Evolutionary conservation across 2,888 invertebrate genomes (phyloP), one percentile per base, ranked within the genome.

Genomic region (Scaeva pyrastri): DNA sequence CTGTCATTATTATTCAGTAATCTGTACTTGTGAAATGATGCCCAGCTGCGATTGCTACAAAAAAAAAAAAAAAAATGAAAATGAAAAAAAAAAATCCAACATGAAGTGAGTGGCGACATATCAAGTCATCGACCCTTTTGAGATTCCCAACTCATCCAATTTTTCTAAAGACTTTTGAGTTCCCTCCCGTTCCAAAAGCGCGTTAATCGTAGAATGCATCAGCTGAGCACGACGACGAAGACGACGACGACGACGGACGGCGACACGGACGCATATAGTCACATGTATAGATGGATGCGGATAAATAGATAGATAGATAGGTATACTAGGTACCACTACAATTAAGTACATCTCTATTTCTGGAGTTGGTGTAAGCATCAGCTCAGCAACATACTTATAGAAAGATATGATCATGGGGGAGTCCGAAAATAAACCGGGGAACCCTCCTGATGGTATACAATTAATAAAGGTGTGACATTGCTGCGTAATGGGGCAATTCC

Each of bases 401-500:
- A 6, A 7, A 31, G 26, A 26, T 55, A 19, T 7, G 16, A 81
- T 81, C 73, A 77, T 86, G 71, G 77, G 82, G 82, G 82, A 83
- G 75, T 75, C 75, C 79, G 64, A 87, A 87, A 87, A 87, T 87
- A 87, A 72, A 70, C 79, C 55, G 55, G 80, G 76, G 85, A 85
- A 74, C 77, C 72, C 86, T 81, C 81, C 73, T 89, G 90, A 43
- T 62, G 66, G 66, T 62, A 89, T 88, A 90, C 91, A 91, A 90
- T 90, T 90, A 90, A 90, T 91, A 90, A 90, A 90, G 90, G 90
- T 90, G 91, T 90, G 88, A 90, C 90, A 90, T 90, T 90, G 82
- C 83, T 88, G 60, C 85, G 87, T 88, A 88, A 88, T 88, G 87
- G 79, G 82, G 87, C 89, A 88, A 87, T 86, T 88, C 72, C 85